Evolutionary conservation across 2,797 vertebrate species (phyloP).

Genomic region (Gadopsis bispinosus): DNA sequence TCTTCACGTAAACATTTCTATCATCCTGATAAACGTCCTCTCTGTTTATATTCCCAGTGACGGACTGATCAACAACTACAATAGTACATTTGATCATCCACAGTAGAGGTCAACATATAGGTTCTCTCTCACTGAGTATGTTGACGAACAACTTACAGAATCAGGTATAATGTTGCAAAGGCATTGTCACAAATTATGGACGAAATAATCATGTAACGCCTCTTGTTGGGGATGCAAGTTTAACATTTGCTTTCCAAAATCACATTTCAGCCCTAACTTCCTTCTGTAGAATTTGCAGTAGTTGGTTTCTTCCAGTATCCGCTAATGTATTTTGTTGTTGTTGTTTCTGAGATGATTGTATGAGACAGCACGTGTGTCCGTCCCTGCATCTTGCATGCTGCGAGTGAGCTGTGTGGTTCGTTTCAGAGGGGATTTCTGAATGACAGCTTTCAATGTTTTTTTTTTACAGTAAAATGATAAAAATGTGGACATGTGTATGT

Average conservation of each 20-base stretch:
- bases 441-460: background rate
- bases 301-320: background rate
- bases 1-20: background rate
- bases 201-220: background rate
- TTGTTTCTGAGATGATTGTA: background rate
- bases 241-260: slow-evolving; percentile 1
- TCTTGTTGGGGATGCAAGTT: background rate
- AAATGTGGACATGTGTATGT: background rate
- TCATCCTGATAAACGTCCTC: too few species aligned
- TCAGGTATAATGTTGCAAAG: background rate
- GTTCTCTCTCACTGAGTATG: background rate
- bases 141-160: background rate
- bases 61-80: background rate
- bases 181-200: background rate
- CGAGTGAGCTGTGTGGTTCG: slow-evolving; percentile 38
- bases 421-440: slow-evolving; percentile 66
- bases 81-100: slow-evolving; percentile 3
- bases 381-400: slow-evolving; percentile 52
- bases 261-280: background rate
- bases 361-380: slow-evolving; percentile 13
- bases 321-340: background rate
- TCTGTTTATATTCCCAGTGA: background rate
- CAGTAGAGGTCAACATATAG: background rate
- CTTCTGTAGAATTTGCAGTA: background rate
- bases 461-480: slow-evolving; percentile 12